Base-by-base conservation (phyloP, 2,888 invertebrate species). In the Aplocera efformata region DNA sequence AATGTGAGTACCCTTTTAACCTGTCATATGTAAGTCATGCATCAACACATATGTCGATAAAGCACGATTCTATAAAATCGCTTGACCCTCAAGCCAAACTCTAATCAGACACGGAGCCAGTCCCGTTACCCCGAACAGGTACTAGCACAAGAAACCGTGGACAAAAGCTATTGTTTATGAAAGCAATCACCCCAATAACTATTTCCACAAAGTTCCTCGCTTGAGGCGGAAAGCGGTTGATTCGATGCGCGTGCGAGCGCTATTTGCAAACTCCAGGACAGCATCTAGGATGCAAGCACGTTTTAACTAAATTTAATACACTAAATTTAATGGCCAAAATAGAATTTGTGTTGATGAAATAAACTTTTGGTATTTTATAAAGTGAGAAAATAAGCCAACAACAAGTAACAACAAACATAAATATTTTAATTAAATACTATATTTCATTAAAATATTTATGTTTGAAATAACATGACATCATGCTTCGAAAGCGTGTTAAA, bases 171-270 rank as follows among this genome's bases (percentile, higher is more conserved):
- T 85, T 86, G 85, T 88, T 85, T 83, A 85, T 85, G 83, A 78
- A 85, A 79, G 83, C 86, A 86, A 85, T 88, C 85, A 86, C 84
- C 81, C 84, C 79, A 85, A 86, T 86, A 88, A 84, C 77, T 75
- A 81, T 85, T 85, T 86, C 85, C 83, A 84, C 86, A 82, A 82
- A 85, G 66, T 68, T 66, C 67, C 69, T 66, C 67, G 63, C 69
- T 65, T 62, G 68, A 70, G 69, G 75, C 82, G 81, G 85, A 82
- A 84, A 84, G 81, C 79, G 78, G 77, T 72, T 79, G 79, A 88
- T 88, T 88, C 79, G 86, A 71, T 74, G 83, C 84, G 86, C 86
- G 78, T 85, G 85, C 82, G 42, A 70, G 58, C 74, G 73, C 77
- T 76, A 76, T 79, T 82, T 77, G 74, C 76, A 79, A 71, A 70